Conservation (phyloP, 2,113 vertebrate species). For the Otocyon megalotis region DNA sequence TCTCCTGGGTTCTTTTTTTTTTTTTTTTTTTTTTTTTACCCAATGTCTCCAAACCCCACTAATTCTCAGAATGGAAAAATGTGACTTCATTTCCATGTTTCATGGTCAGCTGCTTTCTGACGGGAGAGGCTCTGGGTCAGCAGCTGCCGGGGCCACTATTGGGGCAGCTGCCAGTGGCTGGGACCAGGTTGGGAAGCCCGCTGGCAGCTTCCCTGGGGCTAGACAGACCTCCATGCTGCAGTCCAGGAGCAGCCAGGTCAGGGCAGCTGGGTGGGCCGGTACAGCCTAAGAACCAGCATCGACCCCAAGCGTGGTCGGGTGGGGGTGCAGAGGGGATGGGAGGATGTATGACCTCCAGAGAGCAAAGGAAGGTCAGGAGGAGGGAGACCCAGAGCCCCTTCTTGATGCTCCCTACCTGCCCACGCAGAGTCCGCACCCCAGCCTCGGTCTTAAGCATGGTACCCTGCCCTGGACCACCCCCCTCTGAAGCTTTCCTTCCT, state of each 20-base stretch:
- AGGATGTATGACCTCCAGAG: not conserved
- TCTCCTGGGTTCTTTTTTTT: not conserved
- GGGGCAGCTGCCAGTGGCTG: not conserved
- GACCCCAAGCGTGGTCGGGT: not conserved
- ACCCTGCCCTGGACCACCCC: not conserved
- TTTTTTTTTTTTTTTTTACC: not conserved
- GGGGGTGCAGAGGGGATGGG: too few relatives aligned
- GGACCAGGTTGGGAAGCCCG: not conserved
- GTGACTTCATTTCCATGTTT: slow-evolving; percentile 49
- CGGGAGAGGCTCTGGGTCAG: not conserved
- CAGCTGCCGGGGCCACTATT: not conserved
- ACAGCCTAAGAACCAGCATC: not conserved
- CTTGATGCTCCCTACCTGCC: not conserved
- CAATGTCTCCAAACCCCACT: not conserved
- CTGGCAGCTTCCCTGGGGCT: not conserved
- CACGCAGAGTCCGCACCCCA: not conserved
- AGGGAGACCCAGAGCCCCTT: not conserved
- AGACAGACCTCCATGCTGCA: not conserved
- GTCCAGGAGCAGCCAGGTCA: not conserved
- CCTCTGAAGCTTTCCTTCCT: not conserved
- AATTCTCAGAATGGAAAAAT: slow-evolving; percentile 26
- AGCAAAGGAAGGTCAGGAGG: not conserved
- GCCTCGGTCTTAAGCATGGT: not conserved
- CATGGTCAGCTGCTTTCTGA: slow-evolving; percentile 27
- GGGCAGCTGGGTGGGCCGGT: not conserved